Conservation (phyloP, 2,113 vertebrate species). For the Zootoca vivipara region DNA sequence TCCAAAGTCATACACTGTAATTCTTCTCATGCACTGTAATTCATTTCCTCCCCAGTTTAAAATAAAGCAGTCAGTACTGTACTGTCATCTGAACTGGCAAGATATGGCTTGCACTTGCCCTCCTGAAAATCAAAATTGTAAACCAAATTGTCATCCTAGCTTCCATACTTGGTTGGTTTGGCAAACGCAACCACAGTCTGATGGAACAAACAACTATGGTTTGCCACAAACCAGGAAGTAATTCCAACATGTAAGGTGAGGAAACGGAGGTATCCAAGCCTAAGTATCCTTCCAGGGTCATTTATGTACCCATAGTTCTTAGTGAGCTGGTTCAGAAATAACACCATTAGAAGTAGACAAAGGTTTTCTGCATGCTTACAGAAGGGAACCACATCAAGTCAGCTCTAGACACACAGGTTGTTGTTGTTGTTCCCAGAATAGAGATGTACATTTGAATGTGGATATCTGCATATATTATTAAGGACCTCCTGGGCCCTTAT, state of each 20-base stretch:
- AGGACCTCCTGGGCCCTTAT: no score
- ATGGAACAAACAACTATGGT: not conserved
- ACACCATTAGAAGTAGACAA: not conserved
- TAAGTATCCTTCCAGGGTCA: not conserved
- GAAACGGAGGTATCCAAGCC: not conserved
- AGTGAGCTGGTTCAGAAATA: not conserved
- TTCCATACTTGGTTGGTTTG: not conserved
- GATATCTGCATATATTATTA: not conserved
- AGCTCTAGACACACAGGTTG: not conserved
- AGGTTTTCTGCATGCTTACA: not conserved
- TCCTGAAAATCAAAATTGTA: not conserved
- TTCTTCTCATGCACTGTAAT: not conserved
- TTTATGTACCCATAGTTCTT: not conserved
- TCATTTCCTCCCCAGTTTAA: not conserved
- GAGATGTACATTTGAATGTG: not conserved
- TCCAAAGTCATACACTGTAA: no score
- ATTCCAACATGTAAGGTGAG: not conserved
- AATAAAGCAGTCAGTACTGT: not conserved
- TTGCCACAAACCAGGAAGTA: not conserved
- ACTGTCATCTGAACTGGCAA: not conserved
- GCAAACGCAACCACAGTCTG: not conserved
- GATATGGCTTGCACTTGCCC: not conserved
- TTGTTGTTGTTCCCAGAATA: not conserved
- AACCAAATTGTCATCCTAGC: not conserved
- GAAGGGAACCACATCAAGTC: not conserved